Conservation (phyloP, 2,113 vertebrate genomes). For the Petroica traversi region DNA sequence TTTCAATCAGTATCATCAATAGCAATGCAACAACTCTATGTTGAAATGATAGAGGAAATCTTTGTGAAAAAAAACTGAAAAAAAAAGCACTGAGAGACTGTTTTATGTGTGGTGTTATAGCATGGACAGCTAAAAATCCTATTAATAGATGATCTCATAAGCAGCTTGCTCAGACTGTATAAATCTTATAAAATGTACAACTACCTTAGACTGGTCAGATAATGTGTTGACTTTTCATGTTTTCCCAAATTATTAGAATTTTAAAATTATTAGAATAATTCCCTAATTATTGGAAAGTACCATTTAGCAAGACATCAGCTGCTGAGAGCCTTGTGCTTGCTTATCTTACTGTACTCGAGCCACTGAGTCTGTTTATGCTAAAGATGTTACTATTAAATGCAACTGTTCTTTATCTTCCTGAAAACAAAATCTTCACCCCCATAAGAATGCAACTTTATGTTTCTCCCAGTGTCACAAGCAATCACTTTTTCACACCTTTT, state of each 20-base stretch:
- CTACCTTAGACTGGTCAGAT: not conserved
- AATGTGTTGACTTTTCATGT: not conserved
- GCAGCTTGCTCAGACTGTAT: not conserved
- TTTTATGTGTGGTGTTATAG: fast-evolving
- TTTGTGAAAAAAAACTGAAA: not conserved
- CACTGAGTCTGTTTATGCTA: not conserved
- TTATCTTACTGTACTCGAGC: not conserved
- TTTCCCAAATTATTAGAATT: not conserved
- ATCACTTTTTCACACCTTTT: not conserved
- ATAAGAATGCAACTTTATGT: not conserved
- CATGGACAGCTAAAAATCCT: not conserved
- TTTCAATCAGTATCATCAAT: not conserved
- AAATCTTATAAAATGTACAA: not conserved
- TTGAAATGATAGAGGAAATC: not conserved
- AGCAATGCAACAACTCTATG: not conserved
- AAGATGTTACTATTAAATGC: not conserved
- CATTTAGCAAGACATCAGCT: not conserved
- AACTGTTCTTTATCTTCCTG: not conserved
- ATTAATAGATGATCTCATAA: not conserved
- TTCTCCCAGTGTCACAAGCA: not conserved
- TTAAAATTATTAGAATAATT: no score
- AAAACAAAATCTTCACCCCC: not conserved
- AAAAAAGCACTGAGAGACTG: not conserved
- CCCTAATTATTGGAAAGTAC: not conserved
- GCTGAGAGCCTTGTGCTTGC: not conserved